These are phyloP conservation scores for Macrophya annulata DNA, from an alignment of 2,888 invertebrate genomes.

Conservation along the genomic window DNA sequence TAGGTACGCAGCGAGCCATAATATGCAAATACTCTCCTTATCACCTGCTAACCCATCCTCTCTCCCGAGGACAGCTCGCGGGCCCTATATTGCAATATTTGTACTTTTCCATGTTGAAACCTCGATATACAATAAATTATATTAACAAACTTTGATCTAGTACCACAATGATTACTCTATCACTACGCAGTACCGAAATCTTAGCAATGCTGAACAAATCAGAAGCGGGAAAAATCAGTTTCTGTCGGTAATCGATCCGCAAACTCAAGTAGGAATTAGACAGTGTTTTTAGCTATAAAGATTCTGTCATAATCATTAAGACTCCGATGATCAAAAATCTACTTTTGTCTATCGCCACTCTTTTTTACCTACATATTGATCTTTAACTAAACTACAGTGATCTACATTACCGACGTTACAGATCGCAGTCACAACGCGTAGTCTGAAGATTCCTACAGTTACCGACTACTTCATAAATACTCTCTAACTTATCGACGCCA, in stretches of 20 bases:
- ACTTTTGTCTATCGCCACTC: background rate
- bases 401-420: background rate
- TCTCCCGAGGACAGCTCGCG: conserved; percentile 78
- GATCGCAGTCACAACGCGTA: background rate
- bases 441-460: background rate
- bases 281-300: background rate
- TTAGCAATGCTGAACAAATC: background rate
- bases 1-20: background rate
- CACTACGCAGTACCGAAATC: background rate
- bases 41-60: conserved; percentile 68
- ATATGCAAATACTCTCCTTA: conserved; percentile 36
- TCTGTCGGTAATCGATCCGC: background rate
- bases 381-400: background rate
- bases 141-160: conserved; percentile 77
- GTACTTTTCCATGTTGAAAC: conserved; percentile 80
- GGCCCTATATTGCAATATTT: conserved; percentile 80
- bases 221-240: background rate
- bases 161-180: conserved; percentile 19
- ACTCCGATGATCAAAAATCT: background rate
- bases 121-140: conserved; percentile 80
- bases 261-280: background rate
- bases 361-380: background rate
- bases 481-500: too few species aligned
- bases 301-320: background rate
- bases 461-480: too few species aligned